A percentile compares a stretch with the other conserved stretches of the same genome.
Evolutionary conservation across 2,888 invertebrate species (phyloP).

Genomic region (Abrostola triplasia): DNA sequence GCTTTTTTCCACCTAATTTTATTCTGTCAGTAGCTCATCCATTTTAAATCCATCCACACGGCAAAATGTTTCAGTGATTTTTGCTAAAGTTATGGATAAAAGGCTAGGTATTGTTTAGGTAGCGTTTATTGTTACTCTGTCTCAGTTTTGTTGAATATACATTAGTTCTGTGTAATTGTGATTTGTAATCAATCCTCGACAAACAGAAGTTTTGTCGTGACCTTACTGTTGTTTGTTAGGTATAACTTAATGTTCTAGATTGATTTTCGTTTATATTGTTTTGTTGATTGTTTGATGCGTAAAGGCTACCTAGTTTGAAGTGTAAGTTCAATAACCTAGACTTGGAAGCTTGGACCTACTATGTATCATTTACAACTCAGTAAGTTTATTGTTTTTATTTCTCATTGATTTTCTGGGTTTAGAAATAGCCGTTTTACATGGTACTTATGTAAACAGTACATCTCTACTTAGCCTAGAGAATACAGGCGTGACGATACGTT

Average conservation of each 20-base stretch:
- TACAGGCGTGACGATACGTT: too few relatives aligned
- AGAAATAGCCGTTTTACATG: too few relatives aligned
- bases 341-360: too few relatives aligned
- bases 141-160: neutral
- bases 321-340: too few relatives aligned
- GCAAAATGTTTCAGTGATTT: conserved; percentile 2
- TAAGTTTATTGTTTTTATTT: too few relatives aligned
- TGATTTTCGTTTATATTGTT: neutral
- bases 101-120: neutral
- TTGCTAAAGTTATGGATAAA: neutral
- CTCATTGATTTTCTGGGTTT: too few relatives aligned
- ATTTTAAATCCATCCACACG: neutral
- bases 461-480: too few relatives aligned
- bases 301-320: neutral
- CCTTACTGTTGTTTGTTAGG: conserved; percentile 3
- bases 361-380: too few relatives aligned
- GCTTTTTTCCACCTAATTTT: conserved; percentile 12
- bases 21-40: conserved; percentile 1
- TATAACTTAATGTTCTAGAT: neutral
- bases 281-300: neutral
- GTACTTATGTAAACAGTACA: too few relatives aligned
- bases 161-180: conserved; percentile 3
- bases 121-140: neutral
- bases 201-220: neutral
- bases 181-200: neutral